Conservation (phyloP, 2,888 invertebrate species). For the Melieria crassipennis region DNA sequence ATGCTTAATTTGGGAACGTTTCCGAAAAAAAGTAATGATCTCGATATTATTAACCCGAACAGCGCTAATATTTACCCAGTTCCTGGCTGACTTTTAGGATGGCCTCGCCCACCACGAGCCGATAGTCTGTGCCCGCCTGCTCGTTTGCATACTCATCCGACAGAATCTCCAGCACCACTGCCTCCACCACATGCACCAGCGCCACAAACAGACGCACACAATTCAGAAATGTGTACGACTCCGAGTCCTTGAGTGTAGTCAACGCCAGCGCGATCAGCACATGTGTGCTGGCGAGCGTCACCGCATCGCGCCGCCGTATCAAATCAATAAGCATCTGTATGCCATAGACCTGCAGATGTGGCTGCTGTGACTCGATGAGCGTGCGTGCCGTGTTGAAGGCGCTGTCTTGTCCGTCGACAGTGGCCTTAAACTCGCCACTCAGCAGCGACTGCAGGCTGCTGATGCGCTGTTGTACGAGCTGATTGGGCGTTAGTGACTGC, state of each 20-base stretch:
- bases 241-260: slow-evolving; percentile 56
- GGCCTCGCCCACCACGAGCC: slow-evolving; percentile 63
- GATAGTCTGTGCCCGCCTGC: slow-evolving; percentile 54
- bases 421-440: slow-evolving; percentile 39
- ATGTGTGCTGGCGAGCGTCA: slow-evolving; percentile 55
- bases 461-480: slow-evolving; percentile 47
- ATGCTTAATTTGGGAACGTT: no score
- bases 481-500: slow-evolving; percentile 40
- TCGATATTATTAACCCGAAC: neutral
- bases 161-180: slow-evolving; percentile 60
- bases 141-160: slow-evolving; percentile 61
- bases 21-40: no score
- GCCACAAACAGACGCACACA: slow-evolving; percentile 60
- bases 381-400: slow-evolving; percentile 51
- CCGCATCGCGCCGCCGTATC: slow-evolving; percentile 52
- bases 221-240: slow-evolving; percentile 64
- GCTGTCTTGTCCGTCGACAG: slow-evolving; percentile 2
- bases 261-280: slow-evolving; percentile 60
- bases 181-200: slow-evolving; percentile 57
- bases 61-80: slow-evolving; percentile 52
- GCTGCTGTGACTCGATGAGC: slow-evolving; percentile 55
- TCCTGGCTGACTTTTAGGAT: slow-evolving; percentile 60
- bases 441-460: slow-evolving; percentile 45
- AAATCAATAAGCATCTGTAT: slow-evolving; percentile 59
- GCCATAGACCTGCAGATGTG: slow-evolving; percentile 63